A percentile compares a stretch with the other conserved stretches of the same genome.
Conservation (phyloP, 2,113 vertebrate species). For the Forbesichthys agassizii region DNA sequence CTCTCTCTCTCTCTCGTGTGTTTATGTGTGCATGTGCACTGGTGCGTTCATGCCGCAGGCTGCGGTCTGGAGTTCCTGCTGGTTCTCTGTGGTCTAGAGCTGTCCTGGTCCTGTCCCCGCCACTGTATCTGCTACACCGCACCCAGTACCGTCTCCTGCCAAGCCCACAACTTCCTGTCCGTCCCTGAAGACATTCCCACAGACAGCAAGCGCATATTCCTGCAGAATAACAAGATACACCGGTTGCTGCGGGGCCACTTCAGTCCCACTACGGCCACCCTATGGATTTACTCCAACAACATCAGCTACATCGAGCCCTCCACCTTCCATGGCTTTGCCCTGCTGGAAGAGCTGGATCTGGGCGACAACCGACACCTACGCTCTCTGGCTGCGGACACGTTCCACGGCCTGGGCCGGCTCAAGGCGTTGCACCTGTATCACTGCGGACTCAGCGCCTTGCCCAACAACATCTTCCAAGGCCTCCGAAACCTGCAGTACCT, state of each 20-base stretch:
- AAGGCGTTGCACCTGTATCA: slow-evolving; percentile 94
- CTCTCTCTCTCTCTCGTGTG: slow-evolving; percentile 6
- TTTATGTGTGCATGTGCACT: slow-evolving; percentile 17
- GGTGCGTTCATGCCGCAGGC: slow-evolving; percentile 70
- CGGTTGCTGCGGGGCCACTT: slow-evolving; percentile 89
- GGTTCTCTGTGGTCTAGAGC: slow-evolving; percentile 87
- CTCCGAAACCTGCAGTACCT: slow-evolving; percentile 97
- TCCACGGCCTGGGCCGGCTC: slow-evolving; percentile 90
- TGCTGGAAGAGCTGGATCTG: slow-evolving; percentile 96
- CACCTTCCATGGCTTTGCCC: slow-evolving; percentile 89
- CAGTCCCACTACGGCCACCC: slow-evolving; percentile 90
- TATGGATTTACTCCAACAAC: slow-evolving; percentile 99
- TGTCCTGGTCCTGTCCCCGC: slow-evolving; percentile 85
- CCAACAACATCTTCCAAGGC: slow-evolving; percentile 89
- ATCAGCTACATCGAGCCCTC: slow-evolving; percentile 93
- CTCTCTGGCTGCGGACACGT: slow-evolving; percentile 91
- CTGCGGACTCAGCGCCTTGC: slow-evolving; percentile 90
- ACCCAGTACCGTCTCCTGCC: slow-evolving; percentile 96
- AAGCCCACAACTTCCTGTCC: slow-evolving; percentile 92
- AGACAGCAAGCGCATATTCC: slow-evolving; percentile 94
- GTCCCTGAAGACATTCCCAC: slow-evolving; percentile 93
- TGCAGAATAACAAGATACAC: slow-evolving; percentile 97
- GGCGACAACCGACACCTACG: slow-evolving; percentile 95
- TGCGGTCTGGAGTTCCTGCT: slow-evolving; percentile 89
- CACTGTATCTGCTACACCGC: slow-evolving; percentile 96